Conservation (phyloP, 2,113 vertebrate species). For the Pedetes capensis region DNA sequence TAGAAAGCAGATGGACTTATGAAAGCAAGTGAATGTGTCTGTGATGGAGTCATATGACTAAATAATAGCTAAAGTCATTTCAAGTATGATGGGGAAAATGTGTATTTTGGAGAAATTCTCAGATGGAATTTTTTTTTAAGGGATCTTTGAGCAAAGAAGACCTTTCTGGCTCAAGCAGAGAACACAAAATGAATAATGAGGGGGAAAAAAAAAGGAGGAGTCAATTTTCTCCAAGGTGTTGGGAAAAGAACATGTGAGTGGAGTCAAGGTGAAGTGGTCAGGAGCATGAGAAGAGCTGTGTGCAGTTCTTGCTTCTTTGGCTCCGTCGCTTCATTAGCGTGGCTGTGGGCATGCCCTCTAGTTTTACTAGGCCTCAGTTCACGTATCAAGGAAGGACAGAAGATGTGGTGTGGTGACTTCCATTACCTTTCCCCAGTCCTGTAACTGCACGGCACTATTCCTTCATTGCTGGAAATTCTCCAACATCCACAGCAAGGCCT, state of each 20-base stretch:
- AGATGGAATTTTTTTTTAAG: neutral
- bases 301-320: no score
- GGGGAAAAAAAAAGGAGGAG: neutral
- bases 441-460: neutral
- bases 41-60: neutral
- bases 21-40: neutral
- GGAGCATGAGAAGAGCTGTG: neutral
- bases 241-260: neutral
- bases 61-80: slow-evolving; percentile 2
- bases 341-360: neutral
- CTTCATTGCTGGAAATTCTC: neutral
- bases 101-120: neutral
- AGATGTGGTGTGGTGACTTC: neutral
- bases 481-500: neutral
- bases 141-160: neutral
- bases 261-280: neutral
- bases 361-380: neutral
- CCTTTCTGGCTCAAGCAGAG: neutral
- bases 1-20: neutral
- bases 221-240: neutral
- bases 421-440: fast-evolving
- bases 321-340: neutral
- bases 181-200: neutral
- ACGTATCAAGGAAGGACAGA: neutral
- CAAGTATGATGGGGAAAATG: neutral